Base-by-base conservation (phyloP, 2,113 vertebrate species). In the Jaculus jaculus region DNA sequence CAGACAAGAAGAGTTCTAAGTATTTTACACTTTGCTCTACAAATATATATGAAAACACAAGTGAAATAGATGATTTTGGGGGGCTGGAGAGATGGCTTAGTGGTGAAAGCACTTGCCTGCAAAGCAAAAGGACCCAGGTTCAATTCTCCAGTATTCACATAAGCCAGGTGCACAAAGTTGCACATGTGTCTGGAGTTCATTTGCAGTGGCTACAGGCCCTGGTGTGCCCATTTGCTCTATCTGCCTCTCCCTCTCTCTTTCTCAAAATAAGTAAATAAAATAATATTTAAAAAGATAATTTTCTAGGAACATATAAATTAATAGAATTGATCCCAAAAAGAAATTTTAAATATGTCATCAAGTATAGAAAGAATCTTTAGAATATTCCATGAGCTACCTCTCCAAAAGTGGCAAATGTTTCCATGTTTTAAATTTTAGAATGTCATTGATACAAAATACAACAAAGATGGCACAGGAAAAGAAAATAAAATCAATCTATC, bases 301-400 rank as follows among this genome's bases (percentile, higher is more conserved):
- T 91, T 77, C 26, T 85, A 86, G 26, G 34, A 66, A 80, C 80
- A 88, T 1, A 0, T 78, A 72, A 87, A 82, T 82, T 72, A 84
- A 9, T 42, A 94, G 91, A 88, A 77, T 72, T 61, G 28, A 78
- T 78, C 20, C 60, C 72, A 90, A 96, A 84, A 92, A 81, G 26
- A n/a, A 93, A 88, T 80, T 20, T 79, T 79, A 75, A 75, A 92
- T 16, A 68, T 42, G 51, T 32, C 6, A 39, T 3, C 79, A 81
- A 87, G 63, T 65, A 69, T 4, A 86, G 26, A 3, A 65, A 74
- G n/a, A 81, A 16, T 60, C 84, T 94, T 63, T 30, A 54, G 91
- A 91, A 42, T 65, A 93, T 11, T 58, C 37, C 77, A 72, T 68
- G 23, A 37, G 37, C 82, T 77, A 61, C 34, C 21, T 90, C 63